Evolutionary conservation across 2,113 vertebrate species (phyloP).

Genomic region (Cochlearius cochlearius): DNA sequence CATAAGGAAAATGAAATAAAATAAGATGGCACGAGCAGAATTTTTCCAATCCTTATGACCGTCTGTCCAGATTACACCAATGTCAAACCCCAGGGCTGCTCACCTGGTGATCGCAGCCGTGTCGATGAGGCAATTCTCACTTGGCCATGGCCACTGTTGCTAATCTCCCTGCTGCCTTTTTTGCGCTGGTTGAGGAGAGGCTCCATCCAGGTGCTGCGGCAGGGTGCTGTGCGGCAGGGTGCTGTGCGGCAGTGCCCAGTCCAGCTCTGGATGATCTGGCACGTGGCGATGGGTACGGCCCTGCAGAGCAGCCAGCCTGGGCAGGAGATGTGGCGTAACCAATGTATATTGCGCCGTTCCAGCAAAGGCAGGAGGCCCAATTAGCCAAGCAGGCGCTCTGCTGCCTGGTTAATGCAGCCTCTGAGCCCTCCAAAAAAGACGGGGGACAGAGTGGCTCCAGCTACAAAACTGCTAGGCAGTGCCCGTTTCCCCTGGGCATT

Average conservation of each 20-base stretch:
- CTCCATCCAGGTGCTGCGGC: background rate
- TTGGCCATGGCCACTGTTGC: background rate
- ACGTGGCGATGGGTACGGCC: rapidly evolving
- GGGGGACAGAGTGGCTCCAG: background rate
- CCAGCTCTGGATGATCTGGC: background rate
- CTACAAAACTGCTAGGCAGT: background rate
- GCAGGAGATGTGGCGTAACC: background rate
- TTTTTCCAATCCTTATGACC: background rate
- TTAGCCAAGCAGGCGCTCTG: background rate
- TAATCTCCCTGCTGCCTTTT: background rate
- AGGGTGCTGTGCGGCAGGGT: background rate
- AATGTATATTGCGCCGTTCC: rapidly evolving
- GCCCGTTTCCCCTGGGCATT: background rate
- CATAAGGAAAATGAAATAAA: background rate
- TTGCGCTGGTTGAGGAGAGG: background rate
- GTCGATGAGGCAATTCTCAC: background rate
- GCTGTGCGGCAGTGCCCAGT: background rate
- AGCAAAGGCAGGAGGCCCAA: background rate
- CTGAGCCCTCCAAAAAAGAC: background rate
- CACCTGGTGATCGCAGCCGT: background rate
- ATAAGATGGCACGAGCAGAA: background rate
- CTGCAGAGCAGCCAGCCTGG: rapidly evolving
- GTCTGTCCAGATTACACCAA: background rate
- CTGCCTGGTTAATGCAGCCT: background rate
- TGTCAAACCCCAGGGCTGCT: background rate